Conservation (phyloP, 2,888 invertebrate species). For the Coelogynopora nodosa region DNA sequence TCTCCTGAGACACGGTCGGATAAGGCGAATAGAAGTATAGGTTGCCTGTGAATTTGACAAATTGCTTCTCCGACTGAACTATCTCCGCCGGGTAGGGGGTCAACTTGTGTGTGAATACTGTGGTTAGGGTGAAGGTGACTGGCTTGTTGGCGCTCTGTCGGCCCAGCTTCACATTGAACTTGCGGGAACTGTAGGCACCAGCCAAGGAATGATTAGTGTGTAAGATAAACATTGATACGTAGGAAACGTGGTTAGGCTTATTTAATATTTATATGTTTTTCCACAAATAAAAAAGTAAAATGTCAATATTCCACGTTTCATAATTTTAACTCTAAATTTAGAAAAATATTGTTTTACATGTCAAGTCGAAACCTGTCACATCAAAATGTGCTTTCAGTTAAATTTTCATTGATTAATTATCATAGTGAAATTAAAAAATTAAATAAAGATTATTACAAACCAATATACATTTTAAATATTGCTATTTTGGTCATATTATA, state of each 20-base stretch:
- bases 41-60: slow-evolving; percentile 80
- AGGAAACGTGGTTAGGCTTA: background rate
- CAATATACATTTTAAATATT: too few species aligned
- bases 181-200: background rate
- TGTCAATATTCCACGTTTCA: too few species aligned
- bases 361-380: too few species aligned
- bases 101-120: slow-evolving; percentile 41
- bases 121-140: slow-evolving; percentile 40
- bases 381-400: background rate
- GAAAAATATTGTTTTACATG: background rate
- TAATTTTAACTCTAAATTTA: too few species aligned
- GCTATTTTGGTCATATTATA: background rate
- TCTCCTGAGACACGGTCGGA: slow-evolving; percentile 74
- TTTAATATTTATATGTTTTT: background rate
- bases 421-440: background rate
- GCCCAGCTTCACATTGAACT: slow-evolving; percentile 34
- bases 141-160: slow-evolving; percentile 27
- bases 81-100: slow-evolving; percentile 87
- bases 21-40: slow-evolving; percentile 81
- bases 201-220: background rate
- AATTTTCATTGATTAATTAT: background rate
- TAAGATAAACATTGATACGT: background rate
- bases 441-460: too few species aligned
- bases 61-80: slow-evolving; percentile 84
- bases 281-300: too few species aligned